A percentile compares a stretch with the other conserved stretches of the same genome.
phyloP scores from a whole-genome alignment of 2,888 invertebrate species.

The Drosophila histrio region DNA sequence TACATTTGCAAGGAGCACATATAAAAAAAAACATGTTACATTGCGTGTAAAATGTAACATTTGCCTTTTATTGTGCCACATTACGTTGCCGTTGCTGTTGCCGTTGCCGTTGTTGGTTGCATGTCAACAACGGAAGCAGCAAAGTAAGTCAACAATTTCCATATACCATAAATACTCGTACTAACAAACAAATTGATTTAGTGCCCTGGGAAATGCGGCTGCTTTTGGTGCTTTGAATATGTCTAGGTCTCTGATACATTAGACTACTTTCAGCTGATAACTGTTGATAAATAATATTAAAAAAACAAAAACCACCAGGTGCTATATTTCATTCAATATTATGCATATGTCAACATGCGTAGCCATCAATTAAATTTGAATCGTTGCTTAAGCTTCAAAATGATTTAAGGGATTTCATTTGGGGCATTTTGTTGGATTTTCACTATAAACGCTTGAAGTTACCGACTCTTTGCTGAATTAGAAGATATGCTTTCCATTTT shows the following conservation, averaged over 20 bases:
- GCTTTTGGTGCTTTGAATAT: conserved; percentile 18
- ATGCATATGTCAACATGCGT: conserved; percentile 48
- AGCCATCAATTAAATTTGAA: conserved; percentile 59
- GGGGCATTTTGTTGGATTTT: conserved; percentile 23
- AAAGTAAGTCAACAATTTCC: conserved; percentile 71
- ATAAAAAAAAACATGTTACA: background rate
- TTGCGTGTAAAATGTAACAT: conserved; percentile 47
- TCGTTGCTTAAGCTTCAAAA: conserved; percentile 23
- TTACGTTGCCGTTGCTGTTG: conserved; percentile 12
- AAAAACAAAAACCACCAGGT: background rate
- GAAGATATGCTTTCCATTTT: background rate
- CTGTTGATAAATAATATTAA: conserved; percentile 5
- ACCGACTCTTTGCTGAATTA: conserved; percentile 30
- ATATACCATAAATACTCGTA: conserved; percentile 52
- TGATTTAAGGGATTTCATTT: conserved; percentile 35
- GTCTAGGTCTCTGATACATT: conserved; percentile 8
- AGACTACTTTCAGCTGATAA: conserved; percentile 34
- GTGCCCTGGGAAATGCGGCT: background rate
- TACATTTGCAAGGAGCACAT: background rate
- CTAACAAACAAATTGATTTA: conserved; percentile 33
- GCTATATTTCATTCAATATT: conserved; percentile 43
- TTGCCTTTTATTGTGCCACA: conserved; percentile 45
- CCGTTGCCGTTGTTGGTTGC: conserved; percentile 44
- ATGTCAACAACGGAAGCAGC: conserved; percentile 74
- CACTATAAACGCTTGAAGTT: conserved; percentile 36